A percentile compares a stretch with the other conserved stretches of the same genome.
Conservation (phyloP, 2,113 vertebrate species). For the Boulengeromyrus knoepffleri region DNA sequence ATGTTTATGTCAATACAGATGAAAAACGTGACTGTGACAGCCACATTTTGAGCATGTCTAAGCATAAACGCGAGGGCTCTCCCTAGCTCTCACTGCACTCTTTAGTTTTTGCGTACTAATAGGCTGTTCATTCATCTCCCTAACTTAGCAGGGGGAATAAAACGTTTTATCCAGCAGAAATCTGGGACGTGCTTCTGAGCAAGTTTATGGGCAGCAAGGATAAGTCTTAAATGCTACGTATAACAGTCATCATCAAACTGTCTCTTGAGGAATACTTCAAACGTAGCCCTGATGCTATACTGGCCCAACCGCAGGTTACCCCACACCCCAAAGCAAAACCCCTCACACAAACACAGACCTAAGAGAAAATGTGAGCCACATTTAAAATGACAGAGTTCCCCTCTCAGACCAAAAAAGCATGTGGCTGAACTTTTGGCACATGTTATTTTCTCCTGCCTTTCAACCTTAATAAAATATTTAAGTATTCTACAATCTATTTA, state of each 20-base stretch:
- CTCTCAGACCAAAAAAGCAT: neutral
- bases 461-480: neutral
- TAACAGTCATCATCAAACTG: neutral
- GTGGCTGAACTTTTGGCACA: neutral
- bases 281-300: neutral
- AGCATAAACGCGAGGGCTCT: neutral
- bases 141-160: neutral
- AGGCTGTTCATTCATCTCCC: neutral
- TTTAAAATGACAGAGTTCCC: neutral
- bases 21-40: neutral
- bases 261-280: neutral
- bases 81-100: neutral
- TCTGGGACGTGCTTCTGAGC: neutral
- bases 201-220: neutral
- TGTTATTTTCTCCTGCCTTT: neutral
- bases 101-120: neutral
- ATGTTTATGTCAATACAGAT: neutral
- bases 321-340: neutral
- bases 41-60: neutral
- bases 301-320: neutral
- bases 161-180: slow-evolving; percentile 8
- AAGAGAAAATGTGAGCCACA: neutral
- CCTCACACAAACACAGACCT: neutral
- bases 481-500: neutral
- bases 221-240: slow-evolving; percentile 8